Evolutionary conservation across 2,888 invertebrate species (phyloP).

Genomic region (Hirtodrosophila cameraria): DNA sequence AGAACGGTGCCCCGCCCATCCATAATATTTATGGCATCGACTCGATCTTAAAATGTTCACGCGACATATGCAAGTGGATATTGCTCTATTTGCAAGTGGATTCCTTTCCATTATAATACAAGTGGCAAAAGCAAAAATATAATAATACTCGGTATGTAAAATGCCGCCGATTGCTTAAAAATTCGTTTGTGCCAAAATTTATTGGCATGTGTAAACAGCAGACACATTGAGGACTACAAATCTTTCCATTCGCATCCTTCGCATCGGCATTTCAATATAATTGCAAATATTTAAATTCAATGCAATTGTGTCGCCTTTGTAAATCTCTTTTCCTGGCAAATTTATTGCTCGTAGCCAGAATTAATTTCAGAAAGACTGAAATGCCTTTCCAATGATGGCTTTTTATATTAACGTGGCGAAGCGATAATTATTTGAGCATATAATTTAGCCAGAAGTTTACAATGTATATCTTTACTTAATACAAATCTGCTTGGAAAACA

Average conservation of each 20-base stretch:
- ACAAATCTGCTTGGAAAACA: too few relatives aligned
- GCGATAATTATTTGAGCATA: neutral
- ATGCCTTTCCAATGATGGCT: neutral
- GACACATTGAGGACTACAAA: constrained; percentile 2
- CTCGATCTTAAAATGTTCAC: constrained; percentile 74
- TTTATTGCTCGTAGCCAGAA: constrained; percentile 27
- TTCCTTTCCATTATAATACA: constrained; percentile 29
- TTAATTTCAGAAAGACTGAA: neutral
- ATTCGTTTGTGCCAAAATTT: constrained; percentile 62
- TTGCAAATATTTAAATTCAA: constrained; percentile 75
- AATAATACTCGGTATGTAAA: constrained; percentile 36
- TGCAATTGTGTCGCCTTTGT: constrained; percentile 26
- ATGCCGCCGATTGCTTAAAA: constrained; percentile 23
- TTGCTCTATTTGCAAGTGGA: constrained; percentile 74
- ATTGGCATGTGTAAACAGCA: constrained; percentile 64
- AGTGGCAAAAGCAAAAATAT: constrained; percentile 2
- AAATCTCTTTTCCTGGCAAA: constrained; percentile 21
- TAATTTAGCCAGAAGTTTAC: neutral
- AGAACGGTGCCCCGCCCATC: constrained; percentile 14
- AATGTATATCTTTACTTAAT: too few relatives aligned
- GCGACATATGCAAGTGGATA: constrained; percentile 78
- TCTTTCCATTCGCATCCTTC: constrained; percentile 13
- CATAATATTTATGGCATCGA: constrained; percentile 80
- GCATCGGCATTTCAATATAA: constrained; percentile 72
- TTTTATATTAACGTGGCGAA: neutral